Conservation (phyloP, 2,797 vertebrate genomes). For the Hyperoplus immaculatus region DNA sequence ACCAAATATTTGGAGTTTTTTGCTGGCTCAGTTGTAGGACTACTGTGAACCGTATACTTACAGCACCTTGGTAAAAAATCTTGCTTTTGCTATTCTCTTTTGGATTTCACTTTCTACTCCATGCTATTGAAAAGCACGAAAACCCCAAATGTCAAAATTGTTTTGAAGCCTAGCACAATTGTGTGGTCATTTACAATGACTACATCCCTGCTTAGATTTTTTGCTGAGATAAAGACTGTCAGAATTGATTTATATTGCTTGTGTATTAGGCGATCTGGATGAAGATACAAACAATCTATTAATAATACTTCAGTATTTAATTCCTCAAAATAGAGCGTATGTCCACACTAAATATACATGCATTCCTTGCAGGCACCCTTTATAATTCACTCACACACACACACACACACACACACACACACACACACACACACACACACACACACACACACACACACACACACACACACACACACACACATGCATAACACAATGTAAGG, state of each 20-base stretch:
- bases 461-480: conserved; percentile 3
- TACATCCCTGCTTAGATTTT: neutral
- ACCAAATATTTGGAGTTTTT: conserved; percentile 5
- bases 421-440: conserved; percentile 14
- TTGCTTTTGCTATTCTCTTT: neutral
- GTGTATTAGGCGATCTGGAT: conserved; percentile 17
- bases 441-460: neutral
- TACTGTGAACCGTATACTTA: neutral
- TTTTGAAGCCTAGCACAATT: neutral
- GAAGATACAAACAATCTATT: conserved; percentile 16
- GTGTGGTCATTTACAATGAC: neutral
- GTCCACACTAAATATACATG: neutral
- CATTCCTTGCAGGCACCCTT: neutral
- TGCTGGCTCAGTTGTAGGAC: neutral
- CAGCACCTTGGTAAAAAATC: neutral
- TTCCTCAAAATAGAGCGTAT: conserved; percentile 17
- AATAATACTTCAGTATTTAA: conserved; percentile 21
- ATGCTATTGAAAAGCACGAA: neutral
- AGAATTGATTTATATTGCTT: neutral
- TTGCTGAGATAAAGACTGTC: neutral
- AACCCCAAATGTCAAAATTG: neutral
- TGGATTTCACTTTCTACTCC: neutral
- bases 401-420: conserved; percentile 7
- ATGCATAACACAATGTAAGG: conserved; percentile 1
- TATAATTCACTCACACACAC: neutral